Evolutionary conservation across 2,797 vertebrate genomes (phyloP).

Genomic region (Sebastes paucispinis): DNA sequence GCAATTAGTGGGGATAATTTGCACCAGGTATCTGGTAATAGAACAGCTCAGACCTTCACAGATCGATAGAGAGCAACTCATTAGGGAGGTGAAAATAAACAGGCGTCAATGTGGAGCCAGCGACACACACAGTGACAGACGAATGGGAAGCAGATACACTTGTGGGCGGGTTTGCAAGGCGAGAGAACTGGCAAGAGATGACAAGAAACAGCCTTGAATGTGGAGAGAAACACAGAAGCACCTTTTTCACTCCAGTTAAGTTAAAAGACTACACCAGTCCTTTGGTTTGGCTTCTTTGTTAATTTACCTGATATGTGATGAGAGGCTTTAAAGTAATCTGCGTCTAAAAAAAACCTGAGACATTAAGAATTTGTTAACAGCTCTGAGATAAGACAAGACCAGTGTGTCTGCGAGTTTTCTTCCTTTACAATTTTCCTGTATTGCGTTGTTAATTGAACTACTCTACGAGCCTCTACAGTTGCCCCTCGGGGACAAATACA

Average conservation of each 20-base stretch:
- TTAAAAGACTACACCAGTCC: background rate
- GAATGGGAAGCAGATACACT: constrained; percentile 23
- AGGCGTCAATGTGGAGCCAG: constrained; percentile 33
- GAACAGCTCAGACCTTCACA: constrained; percentile 64
- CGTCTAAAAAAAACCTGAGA: background rate
- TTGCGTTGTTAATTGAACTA: too few relatives aligned
- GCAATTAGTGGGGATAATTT: constrained; percentile 58
- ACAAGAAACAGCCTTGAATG: constrained; percentile 32
- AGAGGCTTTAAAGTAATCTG: background rate
- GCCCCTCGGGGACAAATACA: too few relatives aligned
- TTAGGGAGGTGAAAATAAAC: constrained; percentile 59
- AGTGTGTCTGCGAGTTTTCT: too few relatives aligned
- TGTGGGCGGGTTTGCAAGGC: constrained; percentile 29
- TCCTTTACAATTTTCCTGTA: too few relatives aligned
- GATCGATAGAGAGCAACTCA: constrained; percentile 68
- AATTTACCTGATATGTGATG: background rate
- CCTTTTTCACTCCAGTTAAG: background rate
- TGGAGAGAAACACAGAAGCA: constrained; percentile 9
- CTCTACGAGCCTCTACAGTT: too few relatives aligned
- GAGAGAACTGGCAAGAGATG: background rate
- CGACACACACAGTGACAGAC: constrained; percentile 27
- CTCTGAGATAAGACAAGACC: background rate
- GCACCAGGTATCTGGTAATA: constrained; percentile 55
- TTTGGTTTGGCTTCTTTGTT: background rate
- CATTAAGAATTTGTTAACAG: background rate